Conservation (phyloP, 2,113 vertebrate genomes). For the Martes martes region DNA sequence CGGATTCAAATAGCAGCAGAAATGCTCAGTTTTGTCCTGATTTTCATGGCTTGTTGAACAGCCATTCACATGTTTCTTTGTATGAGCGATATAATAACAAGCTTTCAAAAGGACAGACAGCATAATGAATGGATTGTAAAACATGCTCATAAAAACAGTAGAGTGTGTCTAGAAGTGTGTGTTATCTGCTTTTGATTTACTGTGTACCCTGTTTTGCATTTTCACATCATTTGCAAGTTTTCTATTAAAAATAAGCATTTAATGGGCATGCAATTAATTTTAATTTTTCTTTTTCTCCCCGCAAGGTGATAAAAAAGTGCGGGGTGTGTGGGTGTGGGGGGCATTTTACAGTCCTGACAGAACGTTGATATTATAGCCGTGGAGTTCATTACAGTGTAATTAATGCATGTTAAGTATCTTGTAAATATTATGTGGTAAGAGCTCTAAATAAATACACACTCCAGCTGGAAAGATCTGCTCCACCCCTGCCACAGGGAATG, state of each 20-base stretch:
- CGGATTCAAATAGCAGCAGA: conserved; percentile 49
- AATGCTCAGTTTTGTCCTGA: conserved; percentile 68
- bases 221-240: conserved; percentile 80
- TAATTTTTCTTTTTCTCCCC: conserved; percentile 58
- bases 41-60: conserved; percentile 82
- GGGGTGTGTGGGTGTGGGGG: background rate
- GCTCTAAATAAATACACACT: conserved; percentile 83
- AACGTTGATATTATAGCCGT: conserved; percentile 73
- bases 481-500: conserved; percentile 77
- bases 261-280: conserved; percentile 76
- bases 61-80: conserved; percentile 79
- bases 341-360: conserved; percentile 72
- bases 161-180: conserved; percentile 78
- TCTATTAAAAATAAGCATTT: conserved; percentile 81
- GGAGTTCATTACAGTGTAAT: conserved; percentile 84
- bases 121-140: conserved; percentile 86
- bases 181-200: conserved; percentile 82
- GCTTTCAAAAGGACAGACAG: conserved; percentile 86
- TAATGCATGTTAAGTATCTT: conserved; percentile 82
- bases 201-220: conserved; percentile 75
- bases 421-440: conserved; percentile 85
- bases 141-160: conserved; percentile 84
- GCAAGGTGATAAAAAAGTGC: conserved; percentile 71
- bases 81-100: conserved; percentile 80
- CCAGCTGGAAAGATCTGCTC: conserved; percentile 77